Base-by-base conservation (phyloP, 2,888 invertebrate genomes). In the Nephrotoma appendiculata region DNA sequence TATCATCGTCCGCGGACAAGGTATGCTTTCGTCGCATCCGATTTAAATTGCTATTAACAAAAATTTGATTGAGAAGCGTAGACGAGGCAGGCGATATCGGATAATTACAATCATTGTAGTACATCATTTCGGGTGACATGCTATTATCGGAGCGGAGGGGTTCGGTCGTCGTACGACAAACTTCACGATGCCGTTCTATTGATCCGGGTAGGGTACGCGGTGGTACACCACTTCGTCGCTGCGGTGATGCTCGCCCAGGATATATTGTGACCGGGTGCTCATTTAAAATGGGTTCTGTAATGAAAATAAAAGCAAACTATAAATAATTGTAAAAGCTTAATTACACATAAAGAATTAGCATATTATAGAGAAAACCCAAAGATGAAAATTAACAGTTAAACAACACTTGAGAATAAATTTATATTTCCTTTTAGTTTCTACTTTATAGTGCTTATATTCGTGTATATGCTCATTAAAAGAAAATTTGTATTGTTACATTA, bases 181-280 rank as follows among this genome's bases (percentile, higher is more conserved):
- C 96, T 92, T 96, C 96, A 90, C 96, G 94, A 92, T 96, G 96
- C 89, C 95, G 94, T 91, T 96, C 96, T 90, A 95, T 93, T 89
- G 94, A 95, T 90, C 94, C 94, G 88, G 95, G 94, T 90, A 95
- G 93, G 89, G 95, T 95, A 89, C 95, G 93, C 89, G 95, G 95
- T 89, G 95, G 95, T 90, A 94, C 91, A 71, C 71, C 71, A 71
- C n/a, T 71, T 92, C 94, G 93, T 87, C 89, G 89, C 86, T 90
- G 90, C 84, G 90, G 91, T 87, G 90, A 90, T 87, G 89, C 88
- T 48, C 90, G 89, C 1, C 94, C 94, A 9, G 94, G 94, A 89
- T 94, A 94, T 89, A 94, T 94, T n/a, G 94, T 94, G 86, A 94
- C 94, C 87, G 94, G 94, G 89, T 94, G 94, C 90, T 94, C 94